Evolutionary conservation across 2,797 vertebrate genomes (phyloP), one percentile per base, ranked within the genome.

Genomic region (Morelia viridis): DNA sequence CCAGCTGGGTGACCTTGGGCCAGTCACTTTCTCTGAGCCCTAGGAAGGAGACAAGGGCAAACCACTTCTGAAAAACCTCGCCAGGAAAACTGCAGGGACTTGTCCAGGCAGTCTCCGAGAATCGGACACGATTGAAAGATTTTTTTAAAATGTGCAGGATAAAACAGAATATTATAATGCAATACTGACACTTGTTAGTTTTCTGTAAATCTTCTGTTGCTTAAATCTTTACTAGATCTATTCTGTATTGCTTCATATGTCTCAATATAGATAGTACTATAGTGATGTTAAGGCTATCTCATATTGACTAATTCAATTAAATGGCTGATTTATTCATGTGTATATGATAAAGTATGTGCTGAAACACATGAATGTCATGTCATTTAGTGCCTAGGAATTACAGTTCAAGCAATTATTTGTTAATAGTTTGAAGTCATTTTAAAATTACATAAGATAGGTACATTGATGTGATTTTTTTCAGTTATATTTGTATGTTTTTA

Each of bases 341-440:
- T 83, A 87, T 46, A 7, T 90, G 58, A 58, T 24, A 61, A 89
- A 22, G 19, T 19, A 26, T 50, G 56, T 86, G 50, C n/a, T 56
- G 28, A 60, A 87, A 64, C 24, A 90, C 85, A 92, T 24, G 35
- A 88, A 88, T 92, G 5, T 65, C 50, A 12, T 3, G 64, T 88
- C 93, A 91, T 87, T 56, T 56, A 92, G 93, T 84, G 13, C 93
- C 71, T 94, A 94, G 80, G 90, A 76, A 85, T 83, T 96, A 83
- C 50, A 92, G 22, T 91, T 88, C 90, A 84, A 19, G 1, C 11
- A 28, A 12, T 88, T 90, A 0, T 87, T 80, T 50, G 31, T 91
- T 88, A 92, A 87, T 50, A 12, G 85, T 41, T 50, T 84, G 71
- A 31, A 80, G 4, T 94, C 92, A 76, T 68, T 93, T 89, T 93